phyloP scores from a whole-genome alignment of 37 sponge, comb jelly and placozoan species.

The Bolinopsis microptera region DNA sequence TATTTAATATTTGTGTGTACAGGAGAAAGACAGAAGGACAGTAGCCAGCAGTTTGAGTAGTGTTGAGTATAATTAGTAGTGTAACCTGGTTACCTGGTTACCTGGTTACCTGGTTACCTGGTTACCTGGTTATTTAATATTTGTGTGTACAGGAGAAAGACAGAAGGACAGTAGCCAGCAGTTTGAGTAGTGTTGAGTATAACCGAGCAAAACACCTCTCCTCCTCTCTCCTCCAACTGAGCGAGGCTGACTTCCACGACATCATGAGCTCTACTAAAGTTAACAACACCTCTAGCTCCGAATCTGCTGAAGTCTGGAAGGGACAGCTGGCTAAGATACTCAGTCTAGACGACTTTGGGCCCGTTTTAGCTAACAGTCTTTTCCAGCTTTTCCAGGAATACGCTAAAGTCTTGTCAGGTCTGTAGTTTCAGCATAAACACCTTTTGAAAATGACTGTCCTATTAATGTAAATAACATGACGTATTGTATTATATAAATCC shows the following conservation, averaged over 20 bases:
- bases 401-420: background rate
- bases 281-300: background rate
- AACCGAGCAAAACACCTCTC: constrained; percentile 8
- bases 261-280: constrained; percentile 45
- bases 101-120: too few relatives aligned
- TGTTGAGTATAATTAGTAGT: background rate
- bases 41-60: constrained; percentile 13
- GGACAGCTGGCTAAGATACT: constrained; percentile 41
- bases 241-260: constrained; percentile 56
- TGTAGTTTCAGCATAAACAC: too few relatives aligned
- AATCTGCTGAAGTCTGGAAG: background rate
- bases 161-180: background rate
- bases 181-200: background rate
- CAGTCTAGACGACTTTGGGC: constrained; percentile 19
- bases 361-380: constrained; percentile 35
- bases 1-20: too few relatives aligned
- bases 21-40: background rate
- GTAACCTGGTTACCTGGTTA: too few relatives aligned
- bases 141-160: background rate
- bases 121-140: background rate
- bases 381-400: constrained; percentile 13
- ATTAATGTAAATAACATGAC: too few relatives aligned
- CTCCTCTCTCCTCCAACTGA: constrained; percentile 34
- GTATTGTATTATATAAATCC: too few relatives aligned
- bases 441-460: too few relatives aligned